Conservation (phyloP, 2,888 invertebrate species). For the Dendrolimus pini region DNA sequence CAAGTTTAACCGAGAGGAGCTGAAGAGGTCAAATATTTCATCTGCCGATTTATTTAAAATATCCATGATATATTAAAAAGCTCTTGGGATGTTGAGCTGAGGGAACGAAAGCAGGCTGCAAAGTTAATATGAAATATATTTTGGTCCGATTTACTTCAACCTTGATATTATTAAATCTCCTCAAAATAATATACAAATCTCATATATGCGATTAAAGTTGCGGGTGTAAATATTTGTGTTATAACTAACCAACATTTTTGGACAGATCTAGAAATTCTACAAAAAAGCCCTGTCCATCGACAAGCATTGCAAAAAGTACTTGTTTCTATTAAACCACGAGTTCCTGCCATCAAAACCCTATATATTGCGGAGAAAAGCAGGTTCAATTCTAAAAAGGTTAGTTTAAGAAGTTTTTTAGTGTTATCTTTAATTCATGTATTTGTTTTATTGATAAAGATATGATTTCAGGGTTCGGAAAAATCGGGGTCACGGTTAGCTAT, state of each 20-base stretch:
- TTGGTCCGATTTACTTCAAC: no score
- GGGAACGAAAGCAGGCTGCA: no score
- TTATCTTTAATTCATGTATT: background rate
- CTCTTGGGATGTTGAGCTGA: no score
- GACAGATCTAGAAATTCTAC: slow-evolving; percentile 52
- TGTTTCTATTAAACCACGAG: slow-evolving; percentile 51
- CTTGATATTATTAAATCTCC: no score
- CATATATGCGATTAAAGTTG: no score
- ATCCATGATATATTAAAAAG: no score
- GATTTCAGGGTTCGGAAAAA: slow-evolving; percentile 46
- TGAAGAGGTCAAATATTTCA: no score
- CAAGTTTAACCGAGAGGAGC: no score
- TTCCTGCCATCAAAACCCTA: slow-evolving; percentile 51
- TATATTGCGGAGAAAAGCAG: slow-evolving; percentile 53
- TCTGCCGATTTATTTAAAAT: no score
- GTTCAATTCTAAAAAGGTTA: slow-evolving; percentile 46
- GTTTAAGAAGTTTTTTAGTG: background rate
- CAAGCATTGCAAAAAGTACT: slow-evolving; percentile 46
- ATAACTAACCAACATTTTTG: slow-evolving; percentile 2
- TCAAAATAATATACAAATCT: no score
- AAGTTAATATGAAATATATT: no score
- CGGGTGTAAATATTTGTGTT: no score
- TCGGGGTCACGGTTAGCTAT: slow-evolving; percentile 52
- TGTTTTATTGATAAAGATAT: slow-evolving; percentile 1
- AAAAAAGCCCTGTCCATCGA: slow-evolving; percentile 30